Evolutionary conservation across 1,140 invertebrate genomes (phyloP).

Genomic region (Calephelis nemesis): DNA sequence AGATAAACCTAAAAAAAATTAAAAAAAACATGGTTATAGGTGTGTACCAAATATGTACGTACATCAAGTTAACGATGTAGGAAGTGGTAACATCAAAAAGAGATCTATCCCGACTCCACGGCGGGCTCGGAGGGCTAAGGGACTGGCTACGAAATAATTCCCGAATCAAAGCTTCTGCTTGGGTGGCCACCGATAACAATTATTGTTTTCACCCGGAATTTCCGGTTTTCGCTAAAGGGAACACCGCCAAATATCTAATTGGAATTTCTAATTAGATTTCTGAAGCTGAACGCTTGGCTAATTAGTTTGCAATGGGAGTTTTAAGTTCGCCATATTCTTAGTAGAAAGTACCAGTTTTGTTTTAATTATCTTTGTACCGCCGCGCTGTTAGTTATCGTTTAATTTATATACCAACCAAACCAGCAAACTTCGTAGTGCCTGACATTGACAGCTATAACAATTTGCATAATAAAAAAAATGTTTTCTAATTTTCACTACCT

Average conservation of each 20-base stretch:
- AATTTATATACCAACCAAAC: too few species aligned
- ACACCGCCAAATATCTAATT: slow-evolving; percentile 72
- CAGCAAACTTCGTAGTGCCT: too few species aligned
- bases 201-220: slow-evolving; percentile 67
- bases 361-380: slow-evolving; percentile 27
- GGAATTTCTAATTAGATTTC: slow-evolving; percentile 73
- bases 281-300: slow-evolving; percentile 45
- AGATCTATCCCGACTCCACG: slow-evolving; percentile 41
- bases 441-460: too few species aligned
- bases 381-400: too few species aligned
- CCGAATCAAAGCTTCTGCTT: slow-evolving; percentile 61
- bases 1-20: too few species aligned
- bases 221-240: slow-evolving; percentile 40
- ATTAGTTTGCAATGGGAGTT: slow-evolving; percentile 55
- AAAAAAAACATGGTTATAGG: too few species aligned
- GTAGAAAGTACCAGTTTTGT: slow-evolving; percentile 29
- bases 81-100: slow-evolving; percentile 74
- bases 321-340: slow-evolving; percentile 20
- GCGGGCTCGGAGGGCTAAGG: slow-evolving; percentile 23
- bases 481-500: too few species aligned
- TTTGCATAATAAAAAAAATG: too few species aligned
- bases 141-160: slow-evolving; percentile 49
- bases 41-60: slow-evolving; percentile 17
- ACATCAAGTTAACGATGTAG: slow-evolving; percentile 50
- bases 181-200: slow-evolving; percentile 69